These are phyloP conservation scores for Pelochelys cantorii DNA, from an alignment of 2,797 vertebrate genomes.

Conservation along the genomic window DNA sequence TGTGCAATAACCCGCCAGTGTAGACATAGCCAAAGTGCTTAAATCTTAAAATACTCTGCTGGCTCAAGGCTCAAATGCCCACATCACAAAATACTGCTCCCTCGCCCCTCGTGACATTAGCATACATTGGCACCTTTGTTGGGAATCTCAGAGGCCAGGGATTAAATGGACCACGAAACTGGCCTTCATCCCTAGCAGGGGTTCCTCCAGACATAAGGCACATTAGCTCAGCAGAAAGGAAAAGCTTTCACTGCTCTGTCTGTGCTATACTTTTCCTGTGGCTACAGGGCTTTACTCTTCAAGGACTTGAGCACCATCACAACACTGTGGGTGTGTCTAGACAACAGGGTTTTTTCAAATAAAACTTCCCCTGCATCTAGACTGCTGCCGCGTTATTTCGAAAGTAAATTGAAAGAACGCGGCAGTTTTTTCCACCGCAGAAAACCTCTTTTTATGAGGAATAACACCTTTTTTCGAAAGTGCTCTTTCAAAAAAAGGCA, in stretches of 20 bases:
- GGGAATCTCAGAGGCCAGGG: not conserved
- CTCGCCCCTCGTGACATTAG: too few species aligned
- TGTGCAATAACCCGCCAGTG: too few species aligned
- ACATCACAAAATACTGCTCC: not conserved
- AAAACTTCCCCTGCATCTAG: too few species aligned
- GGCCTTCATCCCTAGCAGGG: not conserved
- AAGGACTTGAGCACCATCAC: not conserved
- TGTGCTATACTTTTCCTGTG: not conserved
- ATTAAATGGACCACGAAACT: not conserved
- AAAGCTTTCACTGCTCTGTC: not conserved
- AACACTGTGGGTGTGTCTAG: too few species aligned
- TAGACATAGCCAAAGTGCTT: too few species aligned
- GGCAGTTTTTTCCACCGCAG: too few species aligned
- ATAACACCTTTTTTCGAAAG: too few species aligned
- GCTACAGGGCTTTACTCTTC: rapidly evolving
- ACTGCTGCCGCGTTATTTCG: too few species aligned
- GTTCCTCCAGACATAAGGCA: not conserved
- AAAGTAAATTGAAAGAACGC: too few species aligned
- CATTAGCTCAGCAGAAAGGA: rapidly evolving
- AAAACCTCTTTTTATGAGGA: too few species aligned
- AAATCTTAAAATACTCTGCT: not conserved
- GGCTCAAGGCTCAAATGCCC: not conserved
- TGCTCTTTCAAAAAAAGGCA: too few species aligned
- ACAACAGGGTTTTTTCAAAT: too few species aligned
- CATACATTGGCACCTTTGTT: not conserved